Percentiles rank a stretch among this genome's conserved stretches.
Conservation (phyloP, 53 echinoderm and acorn worm species). For the Temnopleurus reevesii region DNA sequence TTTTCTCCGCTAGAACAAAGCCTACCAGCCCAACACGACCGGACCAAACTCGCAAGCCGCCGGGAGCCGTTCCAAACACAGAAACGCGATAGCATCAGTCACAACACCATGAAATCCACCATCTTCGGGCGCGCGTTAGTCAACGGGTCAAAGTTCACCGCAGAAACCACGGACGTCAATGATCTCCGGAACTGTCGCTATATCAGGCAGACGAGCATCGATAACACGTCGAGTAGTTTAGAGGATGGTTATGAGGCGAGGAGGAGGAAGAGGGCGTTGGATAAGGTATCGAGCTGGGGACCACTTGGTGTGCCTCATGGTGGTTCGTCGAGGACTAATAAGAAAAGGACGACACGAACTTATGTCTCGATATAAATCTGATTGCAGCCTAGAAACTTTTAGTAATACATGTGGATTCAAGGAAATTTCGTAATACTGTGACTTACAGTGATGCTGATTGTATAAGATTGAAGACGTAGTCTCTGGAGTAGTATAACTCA, state of each 20-base stretch:
- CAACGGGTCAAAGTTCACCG: background rate
- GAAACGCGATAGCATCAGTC: constrained; percentile 42
- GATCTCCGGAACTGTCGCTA: constrained; percentile 81
- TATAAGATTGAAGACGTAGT: background rate
- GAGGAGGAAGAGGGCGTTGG: constrained; percentile 36
- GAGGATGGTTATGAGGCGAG: constrained; percentile 48
- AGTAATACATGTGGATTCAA: background rate
- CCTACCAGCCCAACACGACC: background rate
- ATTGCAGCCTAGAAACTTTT: background rate
- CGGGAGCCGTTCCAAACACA: constrained; percentile 42
- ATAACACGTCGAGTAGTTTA: constrained; percentile 22
- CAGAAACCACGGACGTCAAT: constrained; percentile 45
- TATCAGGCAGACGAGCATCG: constrained; percentile 56
- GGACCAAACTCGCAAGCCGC: background rate
- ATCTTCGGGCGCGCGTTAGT: constrained; percentile 31
- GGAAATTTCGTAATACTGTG: background rate
- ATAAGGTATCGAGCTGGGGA: constrained; percentile 69
- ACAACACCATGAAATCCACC: constrained; percentile 46
- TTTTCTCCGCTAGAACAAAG: constrained; percentile 7
- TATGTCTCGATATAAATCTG: constrained; percentile 3
- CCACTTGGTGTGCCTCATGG: constrained; percentile 55
- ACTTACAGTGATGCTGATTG: too few species aligned
- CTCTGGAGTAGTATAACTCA: background rate
- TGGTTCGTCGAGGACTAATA: constrained; percentile 33
- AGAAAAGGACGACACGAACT: background rate